Evolutionary conservation across 2,888 invertebrate genomes (phyloP).

Genomic region (Scrobipalpa costella): DNA sequence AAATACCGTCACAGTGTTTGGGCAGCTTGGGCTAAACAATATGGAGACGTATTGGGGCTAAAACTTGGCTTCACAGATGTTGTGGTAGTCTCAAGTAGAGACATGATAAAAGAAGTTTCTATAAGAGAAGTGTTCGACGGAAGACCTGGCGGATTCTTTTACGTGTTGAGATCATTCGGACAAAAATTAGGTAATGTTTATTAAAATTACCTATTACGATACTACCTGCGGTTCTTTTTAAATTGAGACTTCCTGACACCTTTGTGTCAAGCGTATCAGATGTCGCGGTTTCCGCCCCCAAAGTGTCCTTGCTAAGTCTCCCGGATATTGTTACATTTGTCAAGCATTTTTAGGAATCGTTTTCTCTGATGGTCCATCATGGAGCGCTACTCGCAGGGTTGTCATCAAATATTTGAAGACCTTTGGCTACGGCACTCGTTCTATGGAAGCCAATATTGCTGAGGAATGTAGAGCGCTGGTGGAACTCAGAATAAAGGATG

Average conservation of each 20-base stretch:
- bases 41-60: conserved; percentile 85
- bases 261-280: background rate
- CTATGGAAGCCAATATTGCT: conserved; percentile 82
- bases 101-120: conserved; percentile 83
- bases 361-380: conserved; percentile 84
- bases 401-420: conserved; percentile 83
- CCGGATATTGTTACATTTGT: background rate
- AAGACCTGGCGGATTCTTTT: conserved; percentile 87
- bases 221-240: background rate
- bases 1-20: conserved; percentile 82
- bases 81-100: conserved; percentile 83
- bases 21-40: conserved; percentile 77
- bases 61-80: conserved; percentile 82
- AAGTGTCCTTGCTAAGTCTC: background rate
- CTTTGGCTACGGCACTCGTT: conserved; percentile 83
- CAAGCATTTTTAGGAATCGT: conserved; percentile 78
- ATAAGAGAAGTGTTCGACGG: conserved; percentile 85
- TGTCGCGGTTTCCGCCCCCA: background rate
- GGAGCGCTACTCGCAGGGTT: conserved; percentile 84
- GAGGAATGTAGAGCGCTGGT: conserved; percentile 83
- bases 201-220: background rate
- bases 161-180: conserved; percentile 84
- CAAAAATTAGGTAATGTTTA: conserved; percentile 81
- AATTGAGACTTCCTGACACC: background rate
- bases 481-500: conserved; percentile 57